Percentiles rank a stretch among this genome's conserved stretches.
Evolutionary conservation across 37 sponge, comb jelly and placozoan species (phyloP).

Genomic region (Eunapius fragilis): DNA sequence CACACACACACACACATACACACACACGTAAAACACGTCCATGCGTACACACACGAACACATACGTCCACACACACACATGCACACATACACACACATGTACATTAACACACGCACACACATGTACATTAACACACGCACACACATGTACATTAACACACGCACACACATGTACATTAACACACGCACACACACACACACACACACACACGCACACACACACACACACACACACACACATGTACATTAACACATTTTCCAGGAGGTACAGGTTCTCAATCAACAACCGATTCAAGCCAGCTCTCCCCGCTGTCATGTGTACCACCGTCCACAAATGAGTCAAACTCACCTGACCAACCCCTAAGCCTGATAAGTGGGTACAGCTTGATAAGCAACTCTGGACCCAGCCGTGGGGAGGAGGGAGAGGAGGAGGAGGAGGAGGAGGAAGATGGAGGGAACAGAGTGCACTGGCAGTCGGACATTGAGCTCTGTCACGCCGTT

Average conservation of each 20-base stretch:
- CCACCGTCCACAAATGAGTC: not conserved
- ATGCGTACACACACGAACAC: too few relatives aligned
- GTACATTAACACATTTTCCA: not conserved
- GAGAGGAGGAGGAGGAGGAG: constrained; percentile 8
- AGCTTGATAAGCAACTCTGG: not conserved
- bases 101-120: too few relatives aligned
- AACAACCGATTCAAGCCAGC: not conserved
- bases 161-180: too few relatives aligned
- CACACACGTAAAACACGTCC: not conserved
- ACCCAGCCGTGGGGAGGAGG: not conserved
- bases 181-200: too few relatives aligned
- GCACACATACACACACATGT: too few relatives aligned
- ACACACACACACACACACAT: too few relatives aligned
- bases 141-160: too few relatives aligned
- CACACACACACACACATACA: not conserved
- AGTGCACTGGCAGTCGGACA: not conserved
- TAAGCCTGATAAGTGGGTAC: not conserved
- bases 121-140: too few relatives aligned
- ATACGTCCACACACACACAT: too few relatives aligned
- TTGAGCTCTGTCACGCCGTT: not conserved
- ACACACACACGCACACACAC: too few relatives aligned
- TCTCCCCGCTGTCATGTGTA: not conserved
- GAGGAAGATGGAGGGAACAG: not conserved
- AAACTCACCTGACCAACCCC: not conserved
- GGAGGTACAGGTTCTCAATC: not conserved